Base-by-base conservation (phyloP, 2,888 invertebrate genomes). In the Byasa hedistus region DNA sequence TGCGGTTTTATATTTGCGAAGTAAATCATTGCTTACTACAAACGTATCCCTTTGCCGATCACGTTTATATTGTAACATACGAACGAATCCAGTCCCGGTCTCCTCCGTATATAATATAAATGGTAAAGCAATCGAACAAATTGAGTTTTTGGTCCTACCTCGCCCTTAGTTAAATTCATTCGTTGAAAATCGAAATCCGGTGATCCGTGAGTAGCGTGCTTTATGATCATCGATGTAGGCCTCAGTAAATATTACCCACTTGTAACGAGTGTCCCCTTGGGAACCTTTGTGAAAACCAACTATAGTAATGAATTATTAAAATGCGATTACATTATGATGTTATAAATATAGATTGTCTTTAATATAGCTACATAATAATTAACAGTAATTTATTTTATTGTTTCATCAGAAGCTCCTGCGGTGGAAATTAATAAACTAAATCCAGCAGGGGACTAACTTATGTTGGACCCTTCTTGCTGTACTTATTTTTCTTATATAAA, bases 181-280 rank as follows among this genome's bases (percentile, higher is more conserved):
- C 58, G 39, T 62, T 27, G 57, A 62, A 39, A 54, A 66, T 66
- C 44, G 66, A 61, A 52, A 59, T 52, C 39, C 61, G 54, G 22
- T 62, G 62, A 62, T 55, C 62, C 62, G 58, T 66, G 19, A 60
- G 55, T 55, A 51, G n/a, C 23, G 24, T 36, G 57, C 62, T 66
- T 66, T 66, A 58, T 54, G 66, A 54, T 54, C 58, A n/a, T 62
- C 44, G 66, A 62, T 32, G 24, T 57, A 58, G 54, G 54, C 61
- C 57, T 66, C 66, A 58, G 52, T 66, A 62, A 66, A 66, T 62
- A 62, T 65, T 32, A 65, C 22, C 23, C 39, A 22, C 21, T 23
- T 44, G 54, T 62, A 66, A 62, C 62, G 66, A 59, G 62, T 58
- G 66, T 59, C 48, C 62, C 44, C 55, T 55, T 15, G 44, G 60